Base-by-base conservation (phyloP, 2,113 vertebrate genomes). In the Pelmatolapia mariae region DNA sequence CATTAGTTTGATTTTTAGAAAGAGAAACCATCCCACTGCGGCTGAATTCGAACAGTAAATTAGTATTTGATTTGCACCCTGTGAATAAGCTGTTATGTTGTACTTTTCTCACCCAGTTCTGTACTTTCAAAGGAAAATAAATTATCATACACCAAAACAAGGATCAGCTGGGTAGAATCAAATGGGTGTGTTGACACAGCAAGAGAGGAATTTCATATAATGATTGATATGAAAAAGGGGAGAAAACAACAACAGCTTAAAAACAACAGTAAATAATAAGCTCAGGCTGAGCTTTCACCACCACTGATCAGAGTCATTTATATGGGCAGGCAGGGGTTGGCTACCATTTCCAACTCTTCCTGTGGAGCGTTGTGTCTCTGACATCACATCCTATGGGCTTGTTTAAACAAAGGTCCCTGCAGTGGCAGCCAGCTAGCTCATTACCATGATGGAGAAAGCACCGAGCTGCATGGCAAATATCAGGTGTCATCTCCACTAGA, bases 1-100 rank as follows among this genome's bases (percentile, higher is more conserved):
- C 80, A 52, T 91, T 91, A 71, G 71, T 33, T 73, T 36, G 54
- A 18, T 31, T 85, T 87, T 78, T 71, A 54, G 36, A 68, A 73
- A 73, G 22, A 43, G n/a, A 71, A 78, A 89, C 73, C 82, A 59
- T 83, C 89, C 91, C 57, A 90, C 88, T 71, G 83, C 36, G 85
- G 83, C 84, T 78, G 80, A 36, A 88, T 50, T 85, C 73, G 22
- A 87, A 92, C 85, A 78, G 79, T 80, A 94, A 92, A 93, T 94
- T 90, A 89, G 85, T 90, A 79, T 93, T 93, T 93, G 88, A 94
- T 92, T 91, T 93, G 89, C 93, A 87, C 90, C 80, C 88, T 38
- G 84, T 71, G 87, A 93, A 68, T 82, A 91, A 86, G 54, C 61
- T 16, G 33, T 26, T 11, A 66, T 93, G 92, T 83, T 92, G 53